phyloP scores from a whole-genome alignment of 2,888 invertebrate species.

The Didymodactylos carnosus region DNA sequence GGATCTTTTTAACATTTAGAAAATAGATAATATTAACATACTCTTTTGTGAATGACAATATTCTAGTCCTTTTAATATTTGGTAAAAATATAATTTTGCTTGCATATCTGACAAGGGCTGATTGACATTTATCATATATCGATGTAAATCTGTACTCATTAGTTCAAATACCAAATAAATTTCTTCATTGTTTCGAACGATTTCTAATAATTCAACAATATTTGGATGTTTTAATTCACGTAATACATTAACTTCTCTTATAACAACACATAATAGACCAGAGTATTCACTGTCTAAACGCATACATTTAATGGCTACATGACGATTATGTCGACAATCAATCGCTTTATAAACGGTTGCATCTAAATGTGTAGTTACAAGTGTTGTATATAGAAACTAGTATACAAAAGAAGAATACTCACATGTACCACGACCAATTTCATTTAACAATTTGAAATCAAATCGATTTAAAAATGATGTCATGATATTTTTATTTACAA shows the following conservation, averaged over 20 bases:
- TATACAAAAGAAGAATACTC: no score
- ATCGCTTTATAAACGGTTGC: slow-evolving; percentile 88
- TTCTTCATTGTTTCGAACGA: slow-evolving; percentile 69
- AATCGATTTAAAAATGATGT: background rate
- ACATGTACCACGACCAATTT: background rate
- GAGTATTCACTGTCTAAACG: slow-evolving; percentile 66
- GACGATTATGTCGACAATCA: slow-evolving; percentile 40
- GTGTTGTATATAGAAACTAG: no score
- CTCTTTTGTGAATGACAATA: slow-evolving; percentile 33
- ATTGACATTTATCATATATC: slow-evolving; percentile 61
- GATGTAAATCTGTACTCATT: slow-evolving; percentile 86
- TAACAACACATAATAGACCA: slow-evolving; percentile 92
- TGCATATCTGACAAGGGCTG: background rate
- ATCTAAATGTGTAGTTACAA: no score
- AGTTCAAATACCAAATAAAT: slow-evolving; percentile 88
- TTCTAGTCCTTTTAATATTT: slow-evolving; percentile 39
- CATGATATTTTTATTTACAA: no score
- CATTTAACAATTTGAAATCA: background rate
- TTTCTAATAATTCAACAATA: slow-evolving; percentile 57
- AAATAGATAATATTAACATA: slow-evolving; percentile 22
- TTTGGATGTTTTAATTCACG: slow-evolving; percentile 84
- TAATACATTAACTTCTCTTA: slow-evolving; percentile 79
- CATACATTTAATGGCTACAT: slow-evolving; percentile 89
- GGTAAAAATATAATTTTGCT: slow-evolving; percentile 40
- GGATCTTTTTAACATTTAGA: no score